Percentiles rank a stretch among this genome's conserved stretches.
phyloP scores from a whole-genome alignment of 2,888 invertebrate genomes.

The Ligdia adustata region DNA sequence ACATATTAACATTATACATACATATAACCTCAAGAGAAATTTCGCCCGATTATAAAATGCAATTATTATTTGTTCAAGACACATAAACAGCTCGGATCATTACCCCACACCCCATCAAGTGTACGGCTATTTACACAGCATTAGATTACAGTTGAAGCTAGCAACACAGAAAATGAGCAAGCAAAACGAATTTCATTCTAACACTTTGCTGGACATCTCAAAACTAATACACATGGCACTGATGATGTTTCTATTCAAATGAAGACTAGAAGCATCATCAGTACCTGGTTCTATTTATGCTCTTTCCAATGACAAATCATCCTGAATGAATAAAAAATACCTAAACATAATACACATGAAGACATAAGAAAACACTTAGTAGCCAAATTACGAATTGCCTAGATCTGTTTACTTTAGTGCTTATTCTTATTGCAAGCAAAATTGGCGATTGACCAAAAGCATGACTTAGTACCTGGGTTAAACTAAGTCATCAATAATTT shows the following conservation, averaged over 20 bases:
- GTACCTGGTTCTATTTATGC: too few species aligned
- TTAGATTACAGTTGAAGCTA: conserved; percentile 36
- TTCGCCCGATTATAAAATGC: conserved; percentile 29
- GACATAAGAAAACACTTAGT: conserved; percentile 8
- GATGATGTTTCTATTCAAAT: too few species aligned
- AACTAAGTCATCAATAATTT: conserved; percentile 48
- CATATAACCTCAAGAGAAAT: too few species aligned
- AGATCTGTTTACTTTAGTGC: conserved; percentile 47
- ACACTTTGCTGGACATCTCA: conserved; percentile 14
- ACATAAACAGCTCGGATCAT: conserved; percentile 35
- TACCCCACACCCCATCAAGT: conserved; percentile 35
- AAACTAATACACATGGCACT: too few species aligned
- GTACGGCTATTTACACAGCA: conserved; percentile 48
- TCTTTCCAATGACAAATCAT: conserved; percentile 22
- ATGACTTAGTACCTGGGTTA: conserved; percentile 51
- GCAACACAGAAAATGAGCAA: conserved; percentile 21
- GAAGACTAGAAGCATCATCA: too few species aligned
- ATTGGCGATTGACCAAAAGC: conserved; percentile 57
- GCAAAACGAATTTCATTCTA: conserved; percentile 25
- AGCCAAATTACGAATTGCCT: conserved; percentile 24
- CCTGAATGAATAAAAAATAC: conserved; percentile 27
- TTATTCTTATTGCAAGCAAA: conserved; percentile 67
- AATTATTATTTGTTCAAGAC: conserved; percentile 44
- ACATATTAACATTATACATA: too few species aligned
- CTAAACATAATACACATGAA: conserved; percentile 29